Evolutionary conservation across 1,140 invertebrate genomes (phyloP), one percentile per base, ranked within the genome.

Genomic region (Steinernema feltiae): DNA sequence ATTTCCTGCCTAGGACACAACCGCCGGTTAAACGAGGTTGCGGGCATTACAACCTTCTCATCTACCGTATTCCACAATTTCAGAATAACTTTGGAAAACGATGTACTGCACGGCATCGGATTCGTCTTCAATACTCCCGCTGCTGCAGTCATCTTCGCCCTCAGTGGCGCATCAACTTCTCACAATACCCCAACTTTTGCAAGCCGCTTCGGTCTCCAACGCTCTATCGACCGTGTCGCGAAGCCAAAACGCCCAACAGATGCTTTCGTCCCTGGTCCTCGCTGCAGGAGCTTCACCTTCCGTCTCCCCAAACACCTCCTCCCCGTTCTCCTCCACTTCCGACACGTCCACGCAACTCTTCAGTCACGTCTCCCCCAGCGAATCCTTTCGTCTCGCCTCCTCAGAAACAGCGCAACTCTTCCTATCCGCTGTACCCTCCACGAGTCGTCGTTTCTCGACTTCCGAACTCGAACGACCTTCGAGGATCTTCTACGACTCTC

Each of bases 211-310:
- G 2, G 24, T 27, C 53, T 27, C 53, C 24, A 21, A 7, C 53
- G 12, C 53, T 7, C 12, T 63, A 7, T 21, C 24, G 7, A 7
- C 12, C 12, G 15, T 27, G 24, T 27, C 53, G 7, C 53, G 24
- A 21, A 7, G 7, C 35, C 53, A 63, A 21, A 63, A 27, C 53
- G 24, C 53, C 24, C 53, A 63, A 27, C 53, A 63, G 53, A 63
- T 63, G 53, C 53, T 63, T 27, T n/a, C 53, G 15, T 63, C 53
- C 15, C 53, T 63, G 53, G 53, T 63, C 15, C 53, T 63, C 35
- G 35, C 7, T 41, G 2, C 53, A 27, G 53, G 7, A 7, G 53
- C 24, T 21, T 63, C 53, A 3, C 53, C 53, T 21, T 63, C 53
- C 12, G 24, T 63, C 53, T 63, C 53, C 53, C 53, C 35, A 7